Conservation (phyloP, 1,140 invertebrate species). For the Orussus abietinus region DNA sequence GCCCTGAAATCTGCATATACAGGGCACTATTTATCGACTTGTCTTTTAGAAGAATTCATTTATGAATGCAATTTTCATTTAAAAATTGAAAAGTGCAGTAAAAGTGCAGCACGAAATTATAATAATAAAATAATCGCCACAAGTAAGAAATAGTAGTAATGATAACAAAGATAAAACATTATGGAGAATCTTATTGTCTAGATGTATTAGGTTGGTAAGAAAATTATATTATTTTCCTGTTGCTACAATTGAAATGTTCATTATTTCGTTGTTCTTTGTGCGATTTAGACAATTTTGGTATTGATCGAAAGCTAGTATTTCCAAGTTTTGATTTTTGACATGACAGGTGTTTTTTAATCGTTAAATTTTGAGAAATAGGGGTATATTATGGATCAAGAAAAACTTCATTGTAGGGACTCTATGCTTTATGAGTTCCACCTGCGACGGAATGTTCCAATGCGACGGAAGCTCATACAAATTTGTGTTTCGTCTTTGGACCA, state of each 20-base stretch:
- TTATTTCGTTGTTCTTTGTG: slow-evolving; percentile 1
- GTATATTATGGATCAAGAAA: slow-evolving; percentile 1
- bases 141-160: too few species aligned
- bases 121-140: too few species aligned
- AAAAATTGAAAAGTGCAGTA: too few species aligned
- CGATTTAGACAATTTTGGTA: slow-evolving; percentile 1
- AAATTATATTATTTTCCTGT: slow-evolving; percentile 1
- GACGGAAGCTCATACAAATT: not conserved
- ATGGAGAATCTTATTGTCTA: too few species aligned
- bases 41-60: too few species aligned
- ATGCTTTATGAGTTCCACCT: not conserved
- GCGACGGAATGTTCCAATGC: not conserved
- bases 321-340: not conserved
- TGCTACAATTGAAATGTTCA: slow-evolving; percentile 1
- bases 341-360: not conserved
- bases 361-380: slow-evolving; percentile 1
- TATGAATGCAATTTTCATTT: too few species aligned
- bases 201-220: slow-evolving; percentile 1
- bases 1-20: too few species aligned
- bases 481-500: slow-evolving; percentile 3
- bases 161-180: too few species aligned
- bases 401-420: not conserved
- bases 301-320: slow-evolving; percentile 1
- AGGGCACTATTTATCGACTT: too few species aligned
- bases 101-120: too few species aligned